Conservation (phyloP, 2,113 vertebrate species). For the Oenanthe oenanthe region DNA sequence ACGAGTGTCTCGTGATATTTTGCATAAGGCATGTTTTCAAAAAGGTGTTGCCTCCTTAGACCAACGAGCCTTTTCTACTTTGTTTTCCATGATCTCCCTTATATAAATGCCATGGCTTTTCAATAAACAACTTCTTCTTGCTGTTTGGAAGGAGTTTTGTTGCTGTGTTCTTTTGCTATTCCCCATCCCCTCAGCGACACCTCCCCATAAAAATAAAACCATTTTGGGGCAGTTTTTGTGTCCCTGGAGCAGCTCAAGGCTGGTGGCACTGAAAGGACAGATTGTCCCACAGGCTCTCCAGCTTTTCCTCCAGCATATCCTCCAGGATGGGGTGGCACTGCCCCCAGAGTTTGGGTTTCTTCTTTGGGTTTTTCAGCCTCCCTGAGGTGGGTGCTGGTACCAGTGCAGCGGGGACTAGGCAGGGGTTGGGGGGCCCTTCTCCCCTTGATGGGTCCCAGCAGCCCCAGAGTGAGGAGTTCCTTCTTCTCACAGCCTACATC, state of each 20-base stretch:
- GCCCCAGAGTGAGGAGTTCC: not conserved
- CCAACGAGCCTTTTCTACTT: too few species aligned
- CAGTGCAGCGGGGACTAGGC: accelerated
- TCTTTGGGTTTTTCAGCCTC: conserved; percentile 33
- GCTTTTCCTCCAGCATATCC: conserved; percentile 71
- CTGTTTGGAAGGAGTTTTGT: too few species aligned
- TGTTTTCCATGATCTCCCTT: too few species aligned
- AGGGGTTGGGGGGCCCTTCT: not conserved
- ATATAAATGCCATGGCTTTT: too few species aligned
- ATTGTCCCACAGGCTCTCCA: conserved; percentile 69
- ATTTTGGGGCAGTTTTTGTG: not conserved
- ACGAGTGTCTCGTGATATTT: too few species aligned
- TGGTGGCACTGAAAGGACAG: not conserved
- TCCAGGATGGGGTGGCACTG: conserved; percentile 65
- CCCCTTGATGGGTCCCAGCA: not conserved
- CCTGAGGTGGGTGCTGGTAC: not conserved
- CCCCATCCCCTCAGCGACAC: too few species aligned
- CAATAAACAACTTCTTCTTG: too few species aligned
- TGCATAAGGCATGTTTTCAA: too few species aligned
- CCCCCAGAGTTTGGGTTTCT: conserved; percentile 58
- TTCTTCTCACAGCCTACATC: not conserved
- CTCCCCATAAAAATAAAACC: not conserved
- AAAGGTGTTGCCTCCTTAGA: too few species aligned
- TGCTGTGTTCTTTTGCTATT: too few species aligned
- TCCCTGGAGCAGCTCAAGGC: not conserved